Base-by-base conservation (phyloP, 2,888 invertebrate species). In the Drosophila paranaensis region DNA sequence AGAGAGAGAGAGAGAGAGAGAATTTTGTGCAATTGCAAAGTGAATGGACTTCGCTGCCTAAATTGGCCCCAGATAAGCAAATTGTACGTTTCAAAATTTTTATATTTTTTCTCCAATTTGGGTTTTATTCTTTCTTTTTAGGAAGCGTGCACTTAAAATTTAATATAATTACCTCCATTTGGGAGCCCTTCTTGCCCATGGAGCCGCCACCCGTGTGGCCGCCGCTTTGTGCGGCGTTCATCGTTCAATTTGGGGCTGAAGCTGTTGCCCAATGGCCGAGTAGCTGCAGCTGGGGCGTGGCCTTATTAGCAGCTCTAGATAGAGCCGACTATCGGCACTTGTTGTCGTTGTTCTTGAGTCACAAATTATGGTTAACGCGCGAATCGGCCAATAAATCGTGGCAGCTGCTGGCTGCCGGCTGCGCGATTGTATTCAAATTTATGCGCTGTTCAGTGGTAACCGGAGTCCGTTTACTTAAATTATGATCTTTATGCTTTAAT, bases 211-310 rank as follows among this genome's bases (percentile, higher is more conserved):
- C 79, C 42, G 93, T 84, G 77, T 93, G 93, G 68, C 93, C 93
- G 63, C 93, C 92, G 86, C 93, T 93, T 70, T 93, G 93, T 79
- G 93, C 93, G 70, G 93, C 92, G 87, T 93, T 93, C 93, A 93
- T 93, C 63, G 55, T 53, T 55, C 35, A 50, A 11, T 42, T 40
- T 58, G 46, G 42, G n/a, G 50, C 48, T 66, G 45, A 11, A 43
- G 58, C 55, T 71, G 50, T 48, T 54, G 39, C 60, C 53, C 55
- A 14, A 46, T 57, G 37, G 46, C 37, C 39, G 25, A 20, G 20
- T 27, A 51, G 53, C 13, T 40, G 54, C 27, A 27, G 53, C 35
- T 37, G 51, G 6, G 33, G 51, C 35, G 35, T 35, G 51, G 11
- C 33, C 63, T 54, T 71, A 67, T 63, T 57, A 67, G 57, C 57